A percentile compares a stretch with the other conserved stretches of the same genome.
These are phyloP conservation scores for Strigamia crassipes DNA, from an alignment of 2,888 invertebrate genomes.

Conservation along the genomic window DNA sequence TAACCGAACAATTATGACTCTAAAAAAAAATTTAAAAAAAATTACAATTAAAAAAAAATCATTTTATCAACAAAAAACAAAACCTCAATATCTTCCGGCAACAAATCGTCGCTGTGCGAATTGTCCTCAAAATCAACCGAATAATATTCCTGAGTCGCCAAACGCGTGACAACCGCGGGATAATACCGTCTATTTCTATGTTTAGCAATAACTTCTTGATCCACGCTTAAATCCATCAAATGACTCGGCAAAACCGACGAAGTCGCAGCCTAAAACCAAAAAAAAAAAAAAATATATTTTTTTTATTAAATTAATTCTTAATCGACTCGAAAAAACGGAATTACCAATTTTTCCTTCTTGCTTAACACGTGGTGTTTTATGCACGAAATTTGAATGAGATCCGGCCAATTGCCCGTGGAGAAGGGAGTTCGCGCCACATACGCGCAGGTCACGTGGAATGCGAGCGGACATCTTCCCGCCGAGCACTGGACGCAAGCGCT, in stretches of 20 bases:
- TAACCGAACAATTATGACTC: constrained; percentile 49
- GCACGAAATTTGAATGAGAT: constrained; percentile 59
- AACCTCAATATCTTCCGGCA: constrained; percentile 65
- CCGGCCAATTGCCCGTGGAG: constrained; percentile 60
- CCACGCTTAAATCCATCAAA: constrained; percentile 54
- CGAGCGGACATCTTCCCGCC: constrained; percentile 59
- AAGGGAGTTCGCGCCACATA: constrained; percentile 64
- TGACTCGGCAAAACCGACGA: neutral
- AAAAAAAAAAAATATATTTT: no score
- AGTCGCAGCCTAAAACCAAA: no score
- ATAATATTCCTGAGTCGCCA: constrained; percentile 63
- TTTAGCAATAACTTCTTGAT: constrained; percentile 66
- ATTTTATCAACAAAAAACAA: constrained; percentile 57
- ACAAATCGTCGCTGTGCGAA: constrained; percentile 67
- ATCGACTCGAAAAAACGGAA: no score
- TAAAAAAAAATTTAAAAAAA: no score
- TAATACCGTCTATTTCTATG: constrained; percentile 68
- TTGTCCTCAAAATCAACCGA: constrained; percentile 65
- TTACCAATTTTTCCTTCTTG: constrained; percentile 6
- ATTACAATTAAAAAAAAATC: neutral
- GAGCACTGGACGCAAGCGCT: constrained; percentile 63
- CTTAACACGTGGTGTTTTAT: constrained; percentile 54
- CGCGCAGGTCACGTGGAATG: constrained; percentile 68
- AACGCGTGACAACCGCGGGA: constrained; percentile 63
- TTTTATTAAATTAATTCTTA: no score